Evolutionary conservation across 2,888 invertebrate species (phyloP), one percentile per base, ranked within the genome.

Genomic region (Torymus aiolomorphi): DNA sequence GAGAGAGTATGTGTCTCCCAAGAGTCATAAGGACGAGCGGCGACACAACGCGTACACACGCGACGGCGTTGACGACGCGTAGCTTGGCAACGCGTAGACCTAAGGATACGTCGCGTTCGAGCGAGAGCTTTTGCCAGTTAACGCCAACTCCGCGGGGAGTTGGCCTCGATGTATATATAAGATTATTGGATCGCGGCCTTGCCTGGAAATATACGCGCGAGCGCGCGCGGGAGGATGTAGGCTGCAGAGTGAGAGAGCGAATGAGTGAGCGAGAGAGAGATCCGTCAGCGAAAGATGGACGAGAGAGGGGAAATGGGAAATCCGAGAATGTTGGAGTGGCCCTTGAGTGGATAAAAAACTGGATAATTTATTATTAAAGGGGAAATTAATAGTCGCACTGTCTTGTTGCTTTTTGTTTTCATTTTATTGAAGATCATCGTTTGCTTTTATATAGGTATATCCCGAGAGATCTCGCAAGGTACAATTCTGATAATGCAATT

Each of bases 81-180:
- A 51, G 14, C 54, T 13, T 54, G 51, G 13, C 16, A 51, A 54
- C 42, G 42, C 42, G 42, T 42, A 42, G 42, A 42, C 42, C 42
- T 42, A 42, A 42, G 42, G 42, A 42, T 42, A 42, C 42, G 8
- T 69, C n/a, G 14, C 31, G 24, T 13, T n/a, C 51, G 20, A 51
- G 59, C 51, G 61, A 51, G 51, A 61, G 71, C 71, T 71, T 51
- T 52, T 61, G 71, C 49, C 71, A 71, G 71, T 71, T 71, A 71
- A 51, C 69, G 69, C 71, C 61, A 51, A 71, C 61, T 61, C 71
- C 61, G 13, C 13, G 12, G 71, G 71, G 71, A 71, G 20, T 71
- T 61, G 71, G 14, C 31, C 57, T 12, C 56, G 56, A 69, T 69
- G 24, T 56, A 31, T 52, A 54, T 54, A 24, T 20, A 20, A 67